Conservation (phyloP, 1,140 invertebrate genomes). For the Tigriopus japonicus region DNA sequence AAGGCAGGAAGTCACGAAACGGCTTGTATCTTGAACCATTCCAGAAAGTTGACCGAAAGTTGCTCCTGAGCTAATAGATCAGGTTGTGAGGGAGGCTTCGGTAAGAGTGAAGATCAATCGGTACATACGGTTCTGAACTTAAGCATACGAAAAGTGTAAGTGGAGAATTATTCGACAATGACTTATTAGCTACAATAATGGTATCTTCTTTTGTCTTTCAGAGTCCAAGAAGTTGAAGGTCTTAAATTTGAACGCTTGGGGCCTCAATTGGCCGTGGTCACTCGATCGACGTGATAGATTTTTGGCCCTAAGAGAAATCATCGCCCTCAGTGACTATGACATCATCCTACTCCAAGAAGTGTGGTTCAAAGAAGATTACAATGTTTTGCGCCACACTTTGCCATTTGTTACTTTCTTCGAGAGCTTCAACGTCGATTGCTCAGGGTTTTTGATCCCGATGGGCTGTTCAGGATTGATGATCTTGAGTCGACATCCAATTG, state of each 20-base stretch:
- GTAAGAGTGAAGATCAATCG: too few relatives aligned
- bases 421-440: conserved; percentile 7
- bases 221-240: neutral
- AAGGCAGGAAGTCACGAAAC: too few relatives aligned
- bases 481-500: conserved; percentile 6
- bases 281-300: neutral
- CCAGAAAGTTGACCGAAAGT: too few relatives aligned
- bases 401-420: conserved; percentile 8
- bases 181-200: too few relatives aligned
- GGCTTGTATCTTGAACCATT: too few relatives aligned
- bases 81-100: too few relatives aligned
- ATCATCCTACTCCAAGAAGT: conserved; percentile 10
- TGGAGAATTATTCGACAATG: too few relatives aligned
- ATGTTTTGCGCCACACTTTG: conserved; percentile 1
- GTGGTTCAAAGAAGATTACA: conserved; percentile 8
- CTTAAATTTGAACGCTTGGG: conserved; percentile 10
- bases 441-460: conserved; percentile 4
- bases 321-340: conserved; percentile 1
- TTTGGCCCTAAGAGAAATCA: conserved; percentile 1
- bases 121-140: too few relatives aligned
- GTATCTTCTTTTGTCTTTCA: neutral
- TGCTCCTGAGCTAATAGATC: too few relatives aligned
- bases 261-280: conserved; percentile 5
- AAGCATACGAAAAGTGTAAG: too few relatives aligned
- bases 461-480: conserved; percentile 12